Evolutionary conservation across 1,140 invertebrate genomes (phyloP), one percentile per base, ranked within the genome.

Genomic region (Nixonia krombeini): DNA sequence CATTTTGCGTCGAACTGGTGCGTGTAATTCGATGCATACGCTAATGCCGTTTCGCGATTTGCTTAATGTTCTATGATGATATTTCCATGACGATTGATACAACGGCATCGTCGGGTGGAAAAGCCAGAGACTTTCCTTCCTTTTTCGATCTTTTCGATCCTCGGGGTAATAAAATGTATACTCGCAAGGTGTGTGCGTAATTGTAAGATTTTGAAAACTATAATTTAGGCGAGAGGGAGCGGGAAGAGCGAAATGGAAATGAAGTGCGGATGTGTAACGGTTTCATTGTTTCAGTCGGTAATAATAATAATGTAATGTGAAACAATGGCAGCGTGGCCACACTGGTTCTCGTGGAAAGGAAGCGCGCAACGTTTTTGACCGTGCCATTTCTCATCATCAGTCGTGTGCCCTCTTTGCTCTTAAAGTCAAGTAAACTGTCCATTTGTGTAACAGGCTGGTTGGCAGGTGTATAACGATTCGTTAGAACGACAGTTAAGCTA

Each of bases 1-100:
- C 77, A 82, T 80, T 81, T 77, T 68, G 61, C 64, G 52, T 76
- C 76, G 79, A 81, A 83, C 74, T 78, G 78, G 79, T 74, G 81
- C 81, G 73, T 75, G 72, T 82, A 81, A 81, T 82, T 79, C 73
- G 74, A 78, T 68, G 76, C 73, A 74, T 72, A 72, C 70, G 70
- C 16, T 57, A 46, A 70, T 70, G 50, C 50, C 55, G 46, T 62
- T 70, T 63, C 37, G 25, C 59, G 50, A 64, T 65, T 59, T 62
- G 67, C 56, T 52, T 62, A 68, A 59, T 61, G 56, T 70, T 51
- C 67, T 51, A 33, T 64, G 56, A 70, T 59, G 56, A 61, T 56
- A 52, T 56, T 63, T 61, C 59, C 47, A 46, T 51, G 47, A 65
- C 61, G 56, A 65, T 61, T 59, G 67, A 35, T 50, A 44, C 52